phyloP scores from a whole-genome alignment of 2,888 invertebrate species.

The Drosophila emarginata region DNA sequence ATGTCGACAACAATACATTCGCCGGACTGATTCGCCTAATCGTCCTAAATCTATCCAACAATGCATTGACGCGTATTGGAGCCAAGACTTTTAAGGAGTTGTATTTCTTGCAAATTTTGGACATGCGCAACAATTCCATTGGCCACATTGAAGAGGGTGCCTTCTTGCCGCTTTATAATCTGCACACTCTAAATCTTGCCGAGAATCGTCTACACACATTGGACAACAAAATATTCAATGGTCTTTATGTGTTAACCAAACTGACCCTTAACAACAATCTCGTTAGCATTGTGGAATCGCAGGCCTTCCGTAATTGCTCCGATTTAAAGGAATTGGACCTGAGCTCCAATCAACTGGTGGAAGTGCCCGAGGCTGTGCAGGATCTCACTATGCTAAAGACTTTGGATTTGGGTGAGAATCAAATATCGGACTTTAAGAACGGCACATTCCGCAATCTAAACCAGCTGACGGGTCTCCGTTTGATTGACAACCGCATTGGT shows the following conservation, averaged over 20 bases:
- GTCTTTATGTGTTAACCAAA: slow-evolving; percentile 91
- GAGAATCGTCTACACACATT: slow-evolving; percentile 93
- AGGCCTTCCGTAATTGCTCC: slow-evolving; percentile 93
- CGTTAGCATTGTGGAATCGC: slow-evolving; percentile 89
- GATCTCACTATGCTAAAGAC: slow-evolving; percentile 92
- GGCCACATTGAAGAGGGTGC: slow-evolving; percentile 94
- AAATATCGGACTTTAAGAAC: slow-evolving; percentile 91
- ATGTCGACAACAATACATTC: slow-evolving; percentile 93
- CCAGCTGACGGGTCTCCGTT: slow-evolving; percentile 92
- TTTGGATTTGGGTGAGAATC: slow-evolving; percentile 95
- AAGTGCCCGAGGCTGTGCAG: slow-evolving; percentile 92
- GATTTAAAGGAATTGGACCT: slow-evolving; percentile 94
- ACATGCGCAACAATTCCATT: slow-evolving; percentile 93
- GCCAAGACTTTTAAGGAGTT: slow-evolving; percentile 93
- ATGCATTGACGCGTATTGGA: slow-evolving; percentile 92
- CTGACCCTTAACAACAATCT: slow-evolving; percentile 93
- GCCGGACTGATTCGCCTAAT: slow-evolving; percentile 92
- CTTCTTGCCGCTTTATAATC: slow-evolving; percentile 92
- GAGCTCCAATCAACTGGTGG: slow-evolving; percentile 91
- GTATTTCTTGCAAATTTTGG: slow-evolving; percentile 92
- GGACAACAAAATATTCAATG: slow-evolving; percentile 91
- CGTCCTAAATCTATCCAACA: slow-evolving; percentile 92
- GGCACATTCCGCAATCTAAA: slow-evolving; percentile 93
- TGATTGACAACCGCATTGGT: slow-evolving; percentile 95
- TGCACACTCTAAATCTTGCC: slow-evolving; percentile 94